These are phyloP conservation scores for Drosophila prosaltans DNA, from an alignment of 1,140 invertebrate genomes.

Conservation along the genomic window DNA sequence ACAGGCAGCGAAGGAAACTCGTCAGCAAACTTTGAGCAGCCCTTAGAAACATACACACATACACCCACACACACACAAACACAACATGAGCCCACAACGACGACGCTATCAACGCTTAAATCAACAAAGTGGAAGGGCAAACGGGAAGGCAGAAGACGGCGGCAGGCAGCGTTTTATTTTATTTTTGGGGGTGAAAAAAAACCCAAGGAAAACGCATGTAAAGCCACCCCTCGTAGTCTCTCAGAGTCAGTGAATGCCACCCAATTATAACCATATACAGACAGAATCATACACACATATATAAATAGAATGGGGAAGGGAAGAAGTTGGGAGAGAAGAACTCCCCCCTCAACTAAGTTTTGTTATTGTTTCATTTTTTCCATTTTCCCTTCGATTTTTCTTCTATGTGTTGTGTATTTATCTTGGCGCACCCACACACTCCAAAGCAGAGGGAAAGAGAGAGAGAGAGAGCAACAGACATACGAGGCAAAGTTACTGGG, in stretches of 20 bases:
- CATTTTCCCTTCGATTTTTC: slow-evolving; percentile 65
- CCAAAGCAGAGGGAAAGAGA: slow-evolving; percentile 35
- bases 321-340: slow-evolving; percentile 37
- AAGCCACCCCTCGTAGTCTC: slow-evolving; percentile 44
- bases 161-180: slow-evolving; percentile 27
- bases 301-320: slow-evolving; percentile 8
- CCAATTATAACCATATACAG: slow-evolving; percentile 78
- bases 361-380: slow-evolving; percentile 78
- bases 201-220: slow-evolving; percentile 30
- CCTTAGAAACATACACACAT: slow-evolving; percentile 43
- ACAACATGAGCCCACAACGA: slow-evolving; percentile 6
- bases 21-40: slow-evolving; percentile 50
- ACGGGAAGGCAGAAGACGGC: slow-evolving; percentile 19
- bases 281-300: slow-evolving; percentile 11
- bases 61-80: slow-evolving; percentile 18
- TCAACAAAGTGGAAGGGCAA: slow-evolving; percentile 60
- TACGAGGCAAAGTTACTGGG: slow-evolving; percentile 48
- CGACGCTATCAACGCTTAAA: slow-evolving; percentile 48
- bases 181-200: slow-evolving; percentile 66
- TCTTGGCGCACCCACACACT: slow-evolving; percentile 40
- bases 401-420: slow-evolving; percentile 49
- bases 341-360: slow-evolving; percentile 42
- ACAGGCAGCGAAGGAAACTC: slow-evolving; percentile 32
- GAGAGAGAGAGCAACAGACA: slow-evolving; percentile 31
- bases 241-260: slow-evolving; percentile 63